phyloP scores from a whole-genome alignment of 2,888 invertebrate genomes.

The Acanthosepion lycidas region DNA sequence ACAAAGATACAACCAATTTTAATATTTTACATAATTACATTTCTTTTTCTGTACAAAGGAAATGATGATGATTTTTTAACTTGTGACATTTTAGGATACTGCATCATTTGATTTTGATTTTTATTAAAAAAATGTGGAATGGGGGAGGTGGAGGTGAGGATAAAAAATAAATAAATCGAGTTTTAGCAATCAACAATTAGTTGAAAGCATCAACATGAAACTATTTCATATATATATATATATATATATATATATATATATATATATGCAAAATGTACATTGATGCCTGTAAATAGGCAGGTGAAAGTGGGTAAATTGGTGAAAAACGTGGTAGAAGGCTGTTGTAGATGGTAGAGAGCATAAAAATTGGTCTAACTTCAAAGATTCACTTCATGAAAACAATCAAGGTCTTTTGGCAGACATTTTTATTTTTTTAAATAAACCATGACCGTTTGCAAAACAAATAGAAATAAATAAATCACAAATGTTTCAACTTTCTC shows the following conservation, averaged over 20 bases:
- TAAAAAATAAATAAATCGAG: not conserved
- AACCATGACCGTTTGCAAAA: not conserved
- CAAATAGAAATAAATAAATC: not conserved
- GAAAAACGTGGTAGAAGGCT: slow-evolving; percentile 33
- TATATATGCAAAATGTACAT: not conserved
- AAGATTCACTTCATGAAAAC: not conserved
- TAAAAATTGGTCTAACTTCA: not conserved
- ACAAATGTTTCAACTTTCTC: not conserved
- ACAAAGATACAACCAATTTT: slow-evolving; percentile 45
- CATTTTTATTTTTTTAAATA: not conserved
- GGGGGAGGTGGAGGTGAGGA: not conserved
- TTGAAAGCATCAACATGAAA: not conserved
- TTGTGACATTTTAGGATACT: not conserved
- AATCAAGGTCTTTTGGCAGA: not conserved
- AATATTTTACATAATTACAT: slow-evolving; percentile 43
- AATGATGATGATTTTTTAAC: not conserved
- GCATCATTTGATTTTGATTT: not conserved
- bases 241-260: not conserved
- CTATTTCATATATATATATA: not conserved
- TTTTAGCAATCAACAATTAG: not conserved
- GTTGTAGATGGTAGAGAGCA: not conserved
- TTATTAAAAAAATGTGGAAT: not conserved
- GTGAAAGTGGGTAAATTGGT: not conserved
- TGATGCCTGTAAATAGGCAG: not conserved
- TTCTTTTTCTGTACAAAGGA: slow-evolving; percentile 8